Base-by-base conservation (phyloP, 2,888 invertebrate species). In the Polylopha cassiicola region DNA sequence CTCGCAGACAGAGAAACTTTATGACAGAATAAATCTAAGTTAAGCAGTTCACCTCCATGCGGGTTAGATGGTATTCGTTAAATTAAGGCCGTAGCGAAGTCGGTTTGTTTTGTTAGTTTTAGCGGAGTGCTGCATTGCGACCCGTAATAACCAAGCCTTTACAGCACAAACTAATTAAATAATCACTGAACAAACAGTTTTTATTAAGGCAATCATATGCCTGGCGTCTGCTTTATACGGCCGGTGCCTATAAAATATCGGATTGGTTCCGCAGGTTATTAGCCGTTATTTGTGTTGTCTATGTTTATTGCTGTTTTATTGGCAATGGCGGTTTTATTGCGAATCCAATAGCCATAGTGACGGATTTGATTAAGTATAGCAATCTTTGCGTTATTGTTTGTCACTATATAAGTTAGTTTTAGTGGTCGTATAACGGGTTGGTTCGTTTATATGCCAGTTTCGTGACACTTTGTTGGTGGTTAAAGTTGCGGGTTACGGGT, bases 241-340 rank as follows among this genome's bases (percentile, higher is more conserved):
- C 46, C 57, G 53, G 58, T 65, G 68, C 26, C 30, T 36, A 41
- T 41, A 41, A 41, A 41, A 36, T 34, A 36, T 34, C 16, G 72
- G 79, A 81, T 80, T 78, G 79, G 80, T 60, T 63, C 58, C 63
- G 52, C 69, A 54, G 68, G 72, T 80, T 79, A 81, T 79, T 81
- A 80, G 78, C 59, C 61, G 65, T 71, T 80, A 80, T 81, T 82
- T 80, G 80, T 78, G 72, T 70, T 79, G 77, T 80, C 81, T 74
- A 78, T 81, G 80, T 82, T 84, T 84, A 84, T 75, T 69, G 58
- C 65, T 54, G 47, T 80, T 84, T 84, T 82, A 84, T 79, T 76
- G 71, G 62, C 69, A 58, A 64, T 71, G 65, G 66, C 63, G 70
- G 62, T 77, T 81, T 82, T 84, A 84, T 81, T 78, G 65, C 74